phyloP scores from a whole-genome alignment of 2,113 vertebrate species.

The Cebidichthys violaceus region DNA sequence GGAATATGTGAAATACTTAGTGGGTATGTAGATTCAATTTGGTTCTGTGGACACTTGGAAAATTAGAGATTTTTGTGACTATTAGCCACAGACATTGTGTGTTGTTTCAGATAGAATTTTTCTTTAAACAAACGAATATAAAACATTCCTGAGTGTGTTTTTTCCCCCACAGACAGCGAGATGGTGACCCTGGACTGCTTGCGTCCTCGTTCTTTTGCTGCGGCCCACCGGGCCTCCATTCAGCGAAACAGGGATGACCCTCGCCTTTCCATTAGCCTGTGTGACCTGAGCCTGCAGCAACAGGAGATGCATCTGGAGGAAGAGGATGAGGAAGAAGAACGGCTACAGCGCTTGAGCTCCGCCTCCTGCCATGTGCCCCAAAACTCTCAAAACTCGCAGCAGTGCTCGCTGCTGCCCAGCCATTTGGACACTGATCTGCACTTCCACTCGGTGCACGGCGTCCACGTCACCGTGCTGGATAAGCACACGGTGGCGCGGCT shows the following conservation, averaged over 20 bases:
- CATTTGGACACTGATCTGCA: conserved; percentile 90
- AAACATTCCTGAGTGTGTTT: conserved; percentile 32
- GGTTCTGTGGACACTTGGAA: conserved; percentile 7
- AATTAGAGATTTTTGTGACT: conserved; percentile 4
- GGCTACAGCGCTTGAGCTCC: conserved; percentile 76
- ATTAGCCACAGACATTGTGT: not conserved
- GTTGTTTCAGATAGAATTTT: conserved; percentile 28
- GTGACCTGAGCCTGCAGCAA: conserved; percentile 89
- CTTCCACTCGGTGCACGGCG: conserved; percentile 90
- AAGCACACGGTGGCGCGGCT: conserved; percentile 89
- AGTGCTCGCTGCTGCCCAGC: conserved; percentile 87
- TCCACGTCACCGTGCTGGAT: conserved; percentile 87
- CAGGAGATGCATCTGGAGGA: conserved; percentile 66
- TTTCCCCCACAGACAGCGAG: conserved; percentile 87
- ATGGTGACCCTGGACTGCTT: conserved; percentile 89
- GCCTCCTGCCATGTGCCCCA: conserved; percentile 90
- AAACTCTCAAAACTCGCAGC: conserved; percentile 93
- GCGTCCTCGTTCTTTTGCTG: conserved; percentile 88
- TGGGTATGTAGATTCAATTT: conserved; percentile 18
- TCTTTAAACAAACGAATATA: conserved; percentile 29
- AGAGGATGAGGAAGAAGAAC: conserved; percentile 84
- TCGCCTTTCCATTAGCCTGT: conserved; percentile 90
- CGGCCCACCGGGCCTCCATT: conserved; percentile 86
- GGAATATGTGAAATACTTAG: conserved; percentile 35
- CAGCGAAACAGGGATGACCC: conserved; percentile 86